phyloP scores from a whole-genome alignment of 1,140 invertebrate species.

The Hypothenemus hampei region DNA sequence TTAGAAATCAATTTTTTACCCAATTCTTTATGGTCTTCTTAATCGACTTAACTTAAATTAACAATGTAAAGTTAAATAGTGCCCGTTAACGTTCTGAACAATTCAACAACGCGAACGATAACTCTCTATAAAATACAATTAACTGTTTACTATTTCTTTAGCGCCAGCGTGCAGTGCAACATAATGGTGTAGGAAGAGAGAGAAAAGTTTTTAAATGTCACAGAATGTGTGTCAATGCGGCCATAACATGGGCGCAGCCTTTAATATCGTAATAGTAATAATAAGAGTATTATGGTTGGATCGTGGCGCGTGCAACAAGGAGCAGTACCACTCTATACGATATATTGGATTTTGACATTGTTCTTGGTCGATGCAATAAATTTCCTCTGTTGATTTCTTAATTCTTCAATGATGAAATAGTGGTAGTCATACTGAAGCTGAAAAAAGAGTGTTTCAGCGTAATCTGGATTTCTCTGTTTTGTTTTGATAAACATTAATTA shows the following conservation, averaged over 20 bases:
- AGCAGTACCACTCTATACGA: not conserved
- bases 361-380: not conserved
- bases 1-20: too few relatives aligned
- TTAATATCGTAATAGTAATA: constrained; percentile 17
- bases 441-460: not conserved
- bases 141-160: constrained; percentile 21
- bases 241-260: constrained; percentile 20
- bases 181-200: constrained; percentile 23
- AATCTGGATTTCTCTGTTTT: not conserved
- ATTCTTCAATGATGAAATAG: not conserved
- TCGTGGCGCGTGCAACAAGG: constrained; percentile 16
- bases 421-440: not conserved
- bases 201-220: constrained; percentile 25
- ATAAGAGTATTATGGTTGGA: too few relatives aligned
- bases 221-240: constrained; percentile 23
- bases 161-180: constrained; percentile 15
- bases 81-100: too few relatives aligned
- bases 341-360: not conserved
- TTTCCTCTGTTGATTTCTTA: not conserved
- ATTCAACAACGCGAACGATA: not conserved
- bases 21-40: too few relatives aligned
- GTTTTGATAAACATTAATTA: too few relatives aligned
- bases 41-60: too few relatives aligned
- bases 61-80: too few relatives aligned
- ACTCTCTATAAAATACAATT: constrained; percentile 11